Conservation (phyloP, 2,888 invertebrate genomes). For the Pammene aurita region DNA sequence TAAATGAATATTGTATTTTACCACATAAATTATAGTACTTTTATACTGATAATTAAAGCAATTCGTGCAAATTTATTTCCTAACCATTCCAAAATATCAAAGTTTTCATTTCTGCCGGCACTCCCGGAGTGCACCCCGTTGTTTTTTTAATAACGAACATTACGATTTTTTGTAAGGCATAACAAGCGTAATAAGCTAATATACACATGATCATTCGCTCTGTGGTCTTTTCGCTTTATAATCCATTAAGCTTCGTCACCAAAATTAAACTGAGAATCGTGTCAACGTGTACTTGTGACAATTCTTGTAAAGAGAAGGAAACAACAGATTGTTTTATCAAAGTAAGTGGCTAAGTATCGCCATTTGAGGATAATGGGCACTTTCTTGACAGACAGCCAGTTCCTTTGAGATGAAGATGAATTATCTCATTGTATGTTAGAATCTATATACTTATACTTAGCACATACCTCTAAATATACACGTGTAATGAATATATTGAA, state of each 20-base stretch:
- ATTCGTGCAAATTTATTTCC: too few relatives aligned
- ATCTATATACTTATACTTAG: background rate
- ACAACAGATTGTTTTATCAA: constrained; percentile 22
- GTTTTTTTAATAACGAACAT: too few relatives aligned
- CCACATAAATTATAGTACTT: too few relatives aligned
- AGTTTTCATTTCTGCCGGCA: too few relatives aligned
- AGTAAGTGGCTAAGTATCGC: constrained; percentile 17
- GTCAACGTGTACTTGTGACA: background rate
- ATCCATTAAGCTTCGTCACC: background rate
- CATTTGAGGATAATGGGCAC: constrained; percentile 19
- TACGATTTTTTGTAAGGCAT: too few relatives aligned
- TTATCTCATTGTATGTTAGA: background rate
- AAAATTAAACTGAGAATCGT: constrained; percentile 3
- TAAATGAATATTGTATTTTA: too few relatives aligned
- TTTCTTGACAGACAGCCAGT: constrained; percentile 30
- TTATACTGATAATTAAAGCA: too few relatives aligned
- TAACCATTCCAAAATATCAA: too few relatives aligned
- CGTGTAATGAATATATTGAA: too few relatives aligned
- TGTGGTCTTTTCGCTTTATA: background rate
- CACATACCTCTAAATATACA: too few relatives aligned
- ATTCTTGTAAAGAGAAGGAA: constrained; percentile 11
- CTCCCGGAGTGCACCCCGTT: too few relatives aligned
- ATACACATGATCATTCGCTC: background rate
- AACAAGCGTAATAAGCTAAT: too few relatives aligned
- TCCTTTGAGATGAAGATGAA: constrained; percentile 20